Evolutionary conservation across 2,888 invertebrate species (phyloP).

Genomic region (Papilio elwesi): DNA sequence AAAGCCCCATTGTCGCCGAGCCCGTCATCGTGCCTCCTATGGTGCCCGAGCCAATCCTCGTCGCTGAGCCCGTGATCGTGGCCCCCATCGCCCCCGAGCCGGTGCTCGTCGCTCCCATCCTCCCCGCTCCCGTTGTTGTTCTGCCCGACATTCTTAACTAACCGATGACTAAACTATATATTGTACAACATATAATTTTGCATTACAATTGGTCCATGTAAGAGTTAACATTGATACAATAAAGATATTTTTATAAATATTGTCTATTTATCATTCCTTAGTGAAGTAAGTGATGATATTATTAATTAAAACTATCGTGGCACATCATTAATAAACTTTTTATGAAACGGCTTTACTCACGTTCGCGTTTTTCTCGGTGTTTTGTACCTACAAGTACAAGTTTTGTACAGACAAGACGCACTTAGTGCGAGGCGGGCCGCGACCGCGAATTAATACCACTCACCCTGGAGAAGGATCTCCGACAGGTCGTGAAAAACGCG

Average conservation of each 20-base stretch:
- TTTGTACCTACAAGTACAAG: too few relatives aligned
- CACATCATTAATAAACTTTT: too few relatives aligned
- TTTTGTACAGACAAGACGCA: too few relatives aligned
- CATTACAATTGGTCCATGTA: background rate
- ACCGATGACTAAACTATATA: background rate
- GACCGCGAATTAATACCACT: too few relatives aligned
- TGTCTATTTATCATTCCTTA: background rate
- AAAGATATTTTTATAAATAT: slow-evolving; percentile 11
- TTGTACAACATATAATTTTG: background rate
- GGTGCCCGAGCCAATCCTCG: slow-evolving; percentile 1
- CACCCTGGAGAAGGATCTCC: too few relatives aligned
- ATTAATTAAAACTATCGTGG: too few relatives aligned
- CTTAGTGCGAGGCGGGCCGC: too few relatives aligned
- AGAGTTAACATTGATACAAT: background rate
- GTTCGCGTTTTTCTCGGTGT: too few relatives aligned
- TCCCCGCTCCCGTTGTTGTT: slow-evolving; percentile 54
- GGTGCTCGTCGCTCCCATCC: slow-evolving; percentile 45
- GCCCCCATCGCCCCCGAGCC: slow-evolving; percentile 5
- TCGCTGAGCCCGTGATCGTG: slow-evolving; percentile 2
- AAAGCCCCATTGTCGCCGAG: slow-evolving; percentile 43
- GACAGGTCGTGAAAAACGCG: too few relatives aligned
- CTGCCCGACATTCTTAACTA: slow-evolving; percentile 20
- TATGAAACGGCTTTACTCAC: too few relatives aligned
- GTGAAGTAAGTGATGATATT: too few relatives aligned
- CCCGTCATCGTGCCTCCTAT: slow-evolving; percentile 35